Conservation (phyloP, 2,113 vertebrate species). For the Synodontis membranacea region DNA sequence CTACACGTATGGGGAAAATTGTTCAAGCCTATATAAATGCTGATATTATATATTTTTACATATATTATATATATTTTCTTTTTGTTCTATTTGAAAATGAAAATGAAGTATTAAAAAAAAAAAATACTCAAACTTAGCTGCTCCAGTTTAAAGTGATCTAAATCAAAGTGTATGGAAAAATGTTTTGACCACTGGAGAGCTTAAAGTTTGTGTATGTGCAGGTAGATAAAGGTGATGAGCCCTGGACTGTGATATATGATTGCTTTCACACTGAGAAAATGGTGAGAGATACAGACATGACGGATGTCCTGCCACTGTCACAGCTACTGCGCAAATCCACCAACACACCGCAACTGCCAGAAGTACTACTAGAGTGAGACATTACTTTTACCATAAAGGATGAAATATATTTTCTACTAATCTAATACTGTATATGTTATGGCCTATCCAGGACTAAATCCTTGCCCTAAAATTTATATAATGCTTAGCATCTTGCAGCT, state of each 20-base stretch:
- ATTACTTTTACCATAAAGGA: background rate
- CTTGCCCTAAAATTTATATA: background rate
- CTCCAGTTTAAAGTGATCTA: background rate
- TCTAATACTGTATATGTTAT: background rate
- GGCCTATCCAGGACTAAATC: background rate
- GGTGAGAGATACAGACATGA: background rate
- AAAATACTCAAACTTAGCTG: background rate
- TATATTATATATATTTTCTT: background rate
- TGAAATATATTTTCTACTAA: background rate
- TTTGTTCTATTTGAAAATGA: background rate
- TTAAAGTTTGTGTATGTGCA: constrained; percentile 18
- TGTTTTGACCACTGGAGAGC: constrained; percentile 4
- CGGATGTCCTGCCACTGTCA: constrained; percentile 39
- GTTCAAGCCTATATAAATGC: background rate
- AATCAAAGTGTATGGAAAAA: background rate
- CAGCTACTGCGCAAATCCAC: constrained; percentile 23
- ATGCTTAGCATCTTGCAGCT: background rate
- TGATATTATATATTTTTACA: background rate
- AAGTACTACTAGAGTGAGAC: constrained; percentile 15
- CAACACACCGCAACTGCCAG: constrained; percentile 7
- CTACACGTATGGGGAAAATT: background rate
- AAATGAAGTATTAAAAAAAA: background rate
- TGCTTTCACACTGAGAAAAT: constrained; percentile 33
- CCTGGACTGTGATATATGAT: constrained; percentile 26
- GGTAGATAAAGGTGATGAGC: constrained; percentile 7